Percentiles rank a stretch among this genome's conserved stretches.
Evolutionary conservation across 2,888 invertebrate species (phyloP).

Genomic region (Phytoseiulus persimilis): DNA sequence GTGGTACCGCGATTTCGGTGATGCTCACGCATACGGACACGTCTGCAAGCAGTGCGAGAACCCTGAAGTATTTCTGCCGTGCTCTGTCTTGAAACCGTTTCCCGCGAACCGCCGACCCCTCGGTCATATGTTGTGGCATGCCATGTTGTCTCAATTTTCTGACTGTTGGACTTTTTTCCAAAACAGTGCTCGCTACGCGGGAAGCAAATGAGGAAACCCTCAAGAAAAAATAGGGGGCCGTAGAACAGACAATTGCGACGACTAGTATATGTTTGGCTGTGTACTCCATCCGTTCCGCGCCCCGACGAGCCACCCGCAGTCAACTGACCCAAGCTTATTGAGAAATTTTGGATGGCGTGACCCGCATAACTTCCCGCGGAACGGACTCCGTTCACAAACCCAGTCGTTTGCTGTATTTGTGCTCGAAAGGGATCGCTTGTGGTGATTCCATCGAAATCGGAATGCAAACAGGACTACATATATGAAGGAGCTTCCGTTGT

Average conservation of each 20-base stretch:
- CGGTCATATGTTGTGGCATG: too few relatives aligned
- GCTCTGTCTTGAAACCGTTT: background rate
- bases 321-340: background rate
- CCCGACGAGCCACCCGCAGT: background rate
- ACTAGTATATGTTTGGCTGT: background rate
- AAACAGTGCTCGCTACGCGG: slow-evolving; percentile 51
- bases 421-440: background rate
- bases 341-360: background rate
- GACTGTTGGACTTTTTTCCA: slow-evolving; percentile 9
- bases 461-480: background rate
- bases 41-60: slow-evolving; percentile 19
- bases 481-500: background rate
- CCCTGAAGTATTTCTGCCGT: background rate
- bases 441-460: background rate
- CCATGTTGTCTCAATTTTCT: too few relatives aligned
- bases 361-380: background rate
- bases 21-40: slow-evolving; percentile 43
- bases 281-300: background rate
- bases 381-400: background rate
- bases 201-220: slow-evolving; percentile 52
- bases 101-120: too few relatives aligned
- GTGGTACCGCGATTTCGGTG: slow-evolving; percentile 43
- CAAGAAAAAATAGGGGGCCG: background rate
- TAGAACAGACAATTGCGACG: background rate
- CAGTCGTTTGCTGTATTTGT: background rate